These are phyloP conservation scores for Xylocampa areola DNA, from an alignment of 2,888 invertebrate species.

Conservation along the genomic window DNA sequence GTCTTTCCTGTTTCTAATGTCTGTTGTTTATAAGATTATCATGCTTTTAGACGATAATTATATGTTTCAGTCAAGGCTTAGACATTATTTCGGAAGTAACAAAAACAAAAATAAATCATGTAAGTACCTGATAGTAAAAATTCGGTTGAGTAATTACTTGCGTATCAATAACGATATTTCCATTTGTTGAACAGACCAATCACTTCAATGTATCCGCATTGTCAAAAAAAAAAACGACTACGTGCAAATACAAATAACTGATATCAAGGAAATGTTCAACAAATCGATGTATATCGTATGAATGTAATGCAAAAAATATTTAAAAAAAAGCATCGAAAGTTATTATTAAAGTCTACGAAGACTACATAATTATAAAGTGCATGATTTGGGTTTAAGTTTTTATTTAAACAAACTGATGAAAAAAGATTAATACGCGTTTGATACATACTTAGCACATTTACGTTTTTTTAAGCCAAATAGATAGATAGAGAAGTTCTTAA, in stretches of 20 bases:
- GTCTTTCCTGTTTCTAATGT: slow-evolving; percentile 25
- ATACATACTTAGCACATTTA: no score
- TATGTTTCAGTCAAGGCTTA: background rate
- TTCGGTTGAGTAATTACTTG: slow-evolving; percentile 24
- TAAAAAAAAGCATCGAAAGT: background rate
- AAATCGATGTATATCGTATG: slow-evolving; percentile 28
- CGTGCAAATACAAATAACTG: slow-evolving; percentile 8
- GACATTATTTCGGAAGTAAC: slow-evolving; percentile 25
- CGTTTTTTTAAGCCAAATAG: no score
- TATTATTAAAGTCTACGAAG: no score
- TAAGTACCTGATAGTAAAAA: slow-evolving; percentile 25
- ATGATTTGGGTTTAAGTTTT: no score
- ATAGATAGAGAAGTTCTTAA: no score
- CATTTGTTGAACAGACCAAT: slow-evolving; percentile 13
- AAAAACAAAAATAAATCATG: slow-evolving; percentile 32
- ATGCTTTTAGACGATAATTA: slow-evolving; percentile 17
- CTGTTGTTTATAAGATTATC: slow-evolving; percentile 1
- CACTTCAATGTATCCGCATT: slow-evolving; percentile 36
- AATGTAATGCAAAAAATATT: slow-evolving; percentile 23
- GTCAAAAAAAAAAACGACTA: slow-evolving; percentile 17
- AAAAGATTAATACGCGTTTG: no score
- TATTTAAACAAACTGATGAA: no score
- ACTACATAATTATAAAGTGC: no score
- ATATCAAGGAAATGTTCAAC: slow-evolving; percentile 24
- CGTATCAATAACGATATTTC: slow-evolving; percentile 27